Conservation (phyloP, 2,797 vertebrate genomes). For the Toxotes lorentzi region DNA sequence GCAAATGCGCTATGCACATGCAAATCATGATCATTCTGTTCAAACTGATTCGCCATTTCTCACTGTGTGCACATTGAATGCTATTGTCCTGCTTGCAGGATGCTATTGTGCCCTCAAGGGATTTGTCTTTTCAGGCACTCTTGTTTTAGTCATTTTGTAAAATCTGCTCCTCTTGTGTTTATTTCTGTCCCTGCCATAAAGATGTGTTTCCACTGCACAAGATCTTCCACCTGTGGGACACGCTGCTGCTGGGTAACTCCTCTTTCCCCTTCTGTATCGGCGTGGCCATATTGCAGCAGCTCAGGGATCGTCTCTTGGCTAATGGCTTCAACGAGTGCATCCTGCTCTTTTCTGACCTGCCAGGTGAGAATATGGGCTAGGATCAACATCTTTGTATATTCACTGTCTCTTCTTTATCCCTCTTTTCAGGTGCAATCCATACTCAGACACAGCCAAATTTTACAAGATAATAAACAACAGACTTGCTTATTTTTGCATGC, state of each 20-base stretch:
- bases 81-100: slow-evolving; percentile 31
- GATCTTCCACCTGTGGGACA: slow-evolving; percentile 99
- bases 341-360: slow-evolving; percentile 98
- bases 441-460: background rate
- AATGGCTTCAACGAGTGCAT: slow-evolving; percentile 99
- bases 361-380: slow-evolving; percentile 85
- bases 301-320: slow-evolving; percentile 94
- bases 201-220: slow-evolving; percentile 93
- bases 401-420: background rate
- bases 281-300: slow-evolving; percentile 97
- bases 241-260: slow-evolving; percentile 95
- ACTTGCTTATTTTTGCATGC: background rate
- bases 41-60: slow-evolving; percentile 35
- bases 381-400: background rate
- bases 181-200: slow-evolving; percentile 48
- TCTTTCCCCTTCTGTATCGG: slow-evolving; percentile 99
- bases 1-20: slow-evolving; percentile 55
- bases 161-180: slow-evolving; percentile 42
- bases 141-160: slow-evolving; percentile 31
- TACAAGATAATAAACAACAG: background rate
- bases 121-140: slow-evolving; percentile 35
- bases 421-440: background rate
- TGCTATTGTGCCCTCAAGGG: slow-evolving; percentile 29
- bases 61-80: slow-evolving; percentile 10
- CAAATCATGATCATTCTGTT: slow-evolving; percentile 65